phyloP scores from a whole-genome alignment of 2,113 vertebrate species.

The Eulacestoma nigropectus region DNA sequence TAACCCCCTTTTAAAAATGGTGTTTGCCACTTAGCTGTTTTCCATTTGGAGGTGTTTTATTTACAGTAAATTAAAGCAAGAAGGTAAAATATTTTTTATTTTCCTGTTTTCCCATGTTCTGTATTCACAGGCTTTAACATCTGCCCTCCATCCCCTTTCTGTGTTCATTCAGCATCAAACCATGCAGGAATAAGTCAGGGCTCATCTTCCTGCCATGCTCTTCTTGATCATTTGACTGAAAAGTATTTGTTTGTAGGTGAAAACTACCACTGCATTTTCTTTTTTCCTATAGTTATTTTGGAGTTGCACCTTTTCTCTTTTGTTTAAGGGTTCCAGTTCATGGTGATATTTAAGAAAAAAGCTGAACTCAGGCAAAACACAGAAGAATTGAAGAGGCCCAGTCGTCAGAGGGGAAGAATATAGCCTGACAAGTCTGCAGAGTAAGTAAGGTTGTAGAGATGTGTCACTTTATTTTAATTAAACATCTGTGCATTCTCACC shows the following conservation, averaged over 20 bases:
- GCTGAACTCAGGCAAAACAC: background rate
- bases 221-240: background rate
- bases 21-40: background rate
- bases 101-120: background rate
- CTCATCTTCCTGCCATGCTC: background rate
- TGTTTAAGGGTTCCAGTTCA: background rate
- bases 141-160: background rate
- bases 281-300: background rate
- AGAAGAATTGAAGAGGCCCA: background rate
- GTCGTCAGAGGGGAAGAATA: background rate
- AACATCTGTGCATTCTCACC: background rate
- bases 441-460: background rate
- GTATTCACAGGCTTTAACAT: background rate
- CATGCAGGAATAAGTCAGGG: background rate
- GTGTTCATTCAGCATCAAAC: background rate
- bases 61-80: background rate
- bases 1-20: background rate
- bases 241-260: background rate
- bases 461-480: background rate
- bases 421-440: background rate
- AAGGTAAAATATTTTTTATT: background rate
- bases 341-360: background rate
- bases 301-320: background rate
- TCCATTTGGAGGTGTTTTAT: background rate
- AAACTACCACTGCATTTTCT: background rate